Conservation (phyloP, 2,113 vertebrate species). For the Sardina pilchardus region DNA sequence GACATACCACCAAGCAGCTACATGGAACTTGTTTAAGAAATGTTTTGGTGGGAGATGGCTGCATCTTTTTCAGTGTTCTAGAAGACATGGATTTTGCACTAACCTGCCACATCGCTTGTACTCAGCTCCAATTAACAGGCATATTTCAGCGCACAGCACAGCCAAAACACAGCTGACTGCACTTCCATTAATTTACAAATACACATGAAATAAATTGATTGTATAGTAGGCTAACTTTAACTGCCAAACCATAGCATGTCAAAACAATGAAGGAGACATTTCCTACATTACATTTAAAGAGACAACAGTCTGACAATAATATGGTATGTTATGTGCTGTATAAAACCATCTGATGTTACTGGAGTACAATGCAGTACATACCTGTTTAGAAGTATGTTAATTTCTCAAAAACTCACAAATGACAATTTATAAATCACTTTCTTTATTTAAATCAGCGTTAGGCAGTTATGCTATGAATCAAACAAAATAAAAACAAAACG, state of each 20-base stretch:
- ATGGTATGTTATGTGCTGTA: neutral
- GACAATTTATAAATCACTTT: slow-evolving; percentile 78
- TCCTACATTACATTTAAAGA: neutral
- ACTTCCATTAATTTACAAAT: neutral
- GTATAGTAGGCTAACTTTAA: neutral
- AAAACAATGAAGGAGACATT: neutral
- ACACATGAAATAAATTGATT: neutral
- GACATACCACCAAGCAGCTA: neutral
- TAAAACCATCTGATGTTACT: neutral
- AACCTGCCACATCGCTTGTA: neutral
- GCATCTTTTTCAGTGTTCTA: neutral
- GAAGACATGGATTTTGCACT: neutral
- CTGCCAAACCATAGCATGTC: neutral
- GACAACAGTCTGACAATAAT: neutral
- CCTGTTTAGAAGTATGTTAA: neutral
- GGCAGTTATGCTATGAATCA: slow-evolving; percentile 75
- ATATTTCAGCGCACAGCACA: neutral
- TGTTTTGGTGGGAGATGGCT: neutral
- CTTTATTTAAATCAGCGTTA: slow-evolving; percentile 84
- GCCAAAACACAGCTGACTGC: neutral
- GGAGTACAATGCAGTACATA: neutral
- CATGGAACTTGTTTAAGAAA: neutral
- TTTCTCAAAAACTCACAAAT: slow-evolving; percentile 25
- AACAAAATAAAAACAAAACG: slow-evolving; percentile 59
- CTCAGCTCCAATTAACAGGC: neutral